Evolutionary conservation across 2,888 invertebrate genomes (phyloP).

Genomic region (Lymantria monacha): DNA sequence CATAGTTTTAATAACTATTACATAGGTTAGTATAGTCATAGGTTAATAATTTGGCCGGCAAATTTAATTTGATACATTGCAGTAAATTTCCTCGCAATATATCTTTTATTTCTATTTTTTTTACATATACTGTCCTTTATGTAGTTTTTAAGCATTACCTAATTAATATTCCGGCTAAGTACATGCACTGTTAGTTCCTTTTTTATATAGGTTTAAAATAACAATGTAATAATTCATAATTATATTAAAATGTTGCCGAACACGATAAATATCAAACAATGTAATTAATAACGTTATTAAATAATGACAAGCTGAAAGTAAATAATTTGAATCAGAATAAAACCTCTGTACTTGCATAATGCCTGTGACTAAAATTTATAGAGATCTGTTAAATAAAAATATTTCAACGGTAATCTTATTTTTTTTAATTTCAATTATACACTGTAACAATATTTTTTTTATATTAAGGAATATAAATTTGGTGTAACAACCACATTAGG

Average conservation of each 20-base stretch:
- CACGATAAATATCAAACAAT: slow-evolving; percentile 12
- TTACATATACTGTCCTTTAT: slow-evolving; percentile 33
- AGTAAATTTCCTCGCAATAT: slow-evolving; percentile 11
- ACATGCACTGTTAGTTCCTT: slow-evolving; percentile 76
- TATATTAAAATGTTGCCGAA: slow-evolving; percentile 39
- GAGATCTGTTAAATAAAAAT: slow-evolving; percentile 76
- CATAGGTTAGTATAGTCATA: slow-evolving; percentile 38
- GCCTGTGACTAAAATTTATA: slow-evolving; percentile 61
- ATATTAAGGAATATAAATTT: slow-evolving; percentile 1
- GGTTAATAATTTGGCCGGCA: slow-evolving; percentile 35
- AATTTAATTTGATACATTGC: slow-evolving; percentile 16
- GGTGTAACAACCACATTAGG: background rate
- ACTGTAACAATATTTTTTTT: background rate
- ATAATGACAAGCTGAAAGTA: slow-evolving; percentile 7
- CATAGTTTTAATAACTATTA: slow-evolving; percentile 59
- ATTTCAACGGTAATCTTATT: slow-evolving; percentile 55
- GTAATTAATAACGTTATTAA: slow-evolving; percentile 13
- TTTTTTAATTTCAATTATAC: slow-evolving; percentile 30
- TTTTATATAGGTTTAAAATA: slow-evolving; percentile 62
- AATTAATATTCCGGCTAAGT: slow-evolving; percentile 61
- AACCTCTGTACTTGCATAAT: slow-evolving; percentile 27
- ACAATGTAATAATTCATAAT: slow-evolving; percentile 44
- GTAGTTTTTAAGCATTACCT: slow-evolving; percentile 52
- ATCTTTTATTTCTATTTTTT: slow-evolving; percentile 20
- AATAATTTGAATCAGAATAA: slow-evolving; percentile 15